Evolutionary conservation across 2,797 vertebrate species (phyloP).

Genomic region (Bovichtus variegatus): DNA sequence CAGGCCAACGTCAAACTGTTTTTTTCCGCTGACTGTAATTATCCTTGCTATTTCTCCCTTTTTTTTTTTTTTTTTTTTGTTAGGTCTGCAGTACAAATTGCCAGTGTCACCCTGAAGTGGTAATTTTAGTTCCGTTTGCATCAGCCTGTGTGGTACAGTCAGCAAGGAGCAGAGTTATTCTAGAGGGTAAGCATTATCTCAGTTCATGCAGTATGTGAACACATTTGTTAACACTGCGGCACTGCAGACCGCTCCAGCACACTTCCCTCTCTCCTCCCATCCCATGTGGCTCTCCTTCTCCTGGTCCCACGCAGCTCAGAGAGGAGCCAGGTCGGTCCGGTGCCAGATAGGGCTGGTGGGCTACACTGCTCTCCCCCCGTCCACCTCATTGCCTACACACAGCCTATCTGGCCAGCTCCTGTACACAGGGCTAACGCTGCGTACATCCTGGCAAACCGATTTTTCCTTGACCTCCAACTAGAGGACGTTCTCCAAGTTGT

Average conservation of each 20-base stretch:
- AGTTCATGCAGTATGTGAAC: slow-evolving; percentile 56
- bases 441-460: slow-evolving; percentile 78
- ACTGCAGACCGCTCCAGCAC: slow-evolving; percentile 45
- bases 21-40: slow-evolving; percentile 84
- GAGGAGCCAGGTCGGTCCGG: slow-evolving; percentile 68
- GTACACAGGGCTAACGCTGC: slow-evolving; percentile 53
- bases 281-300: slow-evolving; percentile 58
- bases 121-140: slow-evolving; percentile 83
- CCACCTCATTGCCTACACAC: slow-evolving; percentile 73
- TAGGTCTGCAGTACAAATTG: slow-evolving; percentile 85
- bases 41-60: slow-evolving; percentile 71
- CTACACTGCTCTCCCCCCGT: slow-evolving; percentile 52
- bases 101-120: slow-evolving; percentile 79
- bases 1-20: slow-evolving; percentile 79
- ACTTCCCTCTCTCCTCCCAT: slow-evolving; percentile 48
- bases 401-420: slow-evolving; percentile 62
- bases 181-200: slow-evolving; percentile 72
- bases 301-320: slow-evolving; percentile 64
- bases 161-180: slow-evolving; percentile 60
- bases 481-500: slow-evolving; percentile 77
- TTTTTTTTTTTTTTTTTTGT: slow-evolving; percentile 49
- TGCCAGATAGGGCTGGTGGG: slow-evolving; percentile 72
- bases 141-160: slow-evolving; percentile 80
- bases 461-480: slow-evolving; percentile 82
- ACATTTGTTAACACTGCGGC: slow-evolving; percentile 61